phyloP scores from a whole-genome alignment of 2,888 invertebrate species.

The Aleiodes leptofemur region DNA sequence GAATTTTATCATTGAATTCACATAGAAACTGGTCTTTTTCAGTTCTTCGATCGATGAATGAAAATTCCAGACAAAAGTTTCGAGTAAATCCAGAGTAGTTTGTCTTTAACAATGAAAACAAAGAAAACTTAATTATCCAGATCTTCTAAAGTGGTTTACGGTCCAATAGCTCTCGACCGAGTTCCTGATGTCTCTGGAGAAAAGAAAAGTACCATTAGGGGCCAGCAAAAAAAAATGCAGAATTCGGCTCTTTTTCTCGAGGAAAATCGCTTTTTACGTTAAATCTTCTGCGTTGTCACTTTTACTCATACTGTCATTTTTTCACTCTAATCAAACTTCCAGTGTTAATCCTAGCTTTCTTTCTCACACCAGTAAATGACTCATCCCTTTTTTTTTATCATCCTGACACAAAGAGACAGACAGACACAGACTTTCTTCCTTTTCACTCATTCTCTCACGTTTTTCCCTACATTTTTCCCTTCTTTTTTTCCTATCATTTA shows the following conservation, averaged over 20 bases:
- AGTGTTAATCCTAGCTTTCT: slow-evolving; percentile 45
- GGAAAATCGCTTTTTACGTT: slow-evolving; percentile 21
- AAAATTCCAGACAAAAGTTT: slow-evolving; percentile 5
- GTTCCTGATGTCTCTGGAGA: slow-evolving; percentile 38
- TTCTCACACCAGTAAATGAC: slow-evolving; percentile 48
- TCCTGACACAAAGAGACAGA: neutral
- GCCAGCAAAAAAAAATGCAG: slow-evolving; percentile 19
- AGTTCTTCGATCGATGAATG: slow-evolving; percentile 25
- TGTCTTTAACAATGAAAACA: slow-evolving; percentile 26
- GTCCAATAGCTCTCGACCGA: slow-evolving; percentile 48
- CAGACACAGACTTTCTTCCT: neutral
- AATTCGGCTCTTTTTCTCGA: slow-evolving; percentile 29
- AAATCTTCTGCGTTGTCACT: slow-evolving; percentile 39
- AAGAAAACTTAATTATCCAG: slow-evolving; percentile 53
- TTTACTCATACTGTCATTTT: slow-evolving; percentile 17
- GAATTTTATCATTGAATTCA: neutral
- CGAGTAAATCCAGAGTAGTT: slow-evolving; percentile 24
- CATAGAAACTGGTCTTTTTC: neutral
- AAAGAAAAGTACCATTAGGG: slow-evolving; percentile 35
- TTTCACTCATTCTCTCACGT: slow-evolving; percentile 4
- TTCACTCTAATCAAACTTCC: slow-evolving; percentile 51
- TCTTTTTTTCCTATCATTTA: slow-evolving; percentile 45
- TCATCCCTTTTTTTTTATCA: slow-evolving; percentile 3
- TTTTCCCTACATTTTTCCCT: slow-evolving; percentile 8
- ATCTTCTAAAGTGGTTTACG: slow-evolving; percentile 49